Evolutionary conservation across 2,888 invertebrate species (phyloP).

Genomic region (Tetragonisca angustula): DNA sequence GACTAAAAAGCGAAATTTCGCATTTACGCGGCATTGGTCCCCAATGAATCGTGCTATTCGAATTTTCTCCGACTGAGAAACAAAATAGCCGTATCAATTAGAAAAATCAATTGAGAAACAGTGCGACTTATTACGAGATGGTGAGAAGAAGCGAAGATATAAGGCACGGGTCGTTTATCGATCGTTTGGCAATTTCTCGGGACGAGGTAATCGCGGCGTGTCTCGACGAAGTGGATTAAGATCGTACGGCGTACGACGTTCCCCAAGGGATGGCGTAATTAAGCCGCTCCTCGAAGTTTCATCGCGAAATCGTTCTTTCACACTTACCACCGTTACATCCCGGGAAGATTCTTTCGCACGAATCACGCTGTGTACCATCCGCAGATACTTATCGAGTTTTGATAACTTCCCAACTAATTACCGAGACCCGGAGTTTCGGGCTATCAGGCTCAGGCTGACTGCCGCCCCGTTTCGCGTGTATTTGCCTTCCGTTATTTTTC

Average conservation of each 20-base stretch:
- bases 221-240: slow-evolving; percentile 62
- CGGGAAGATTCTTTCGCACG: slow-evolving; percentile 58
- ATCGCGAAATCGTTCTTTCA: slow-evolving; percentile 66
- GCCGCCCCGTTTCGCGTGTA: neutral
- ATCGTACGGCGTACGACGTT: slow-evolving; percentile 46
- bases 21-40: no score
- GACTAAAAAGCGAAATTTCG: no score
- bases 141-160: neutral
- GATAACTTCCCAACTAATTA: slow-evolving; percentile 67
- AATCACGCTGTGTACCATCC: slow-evolving; percentile 54
- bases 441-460: neutral
- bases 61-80: neutral
- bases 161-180: slow-evolving; percentile 28
- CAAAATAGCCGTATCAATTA: no score
- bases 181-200: slow-evolving; percentile 62
- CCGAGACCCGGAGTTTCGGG: slow-evolving; percentile 29
- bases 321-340: slow-evolving; percentile 56
- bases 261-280: slow-evolving; percentile 61
- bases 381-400: slow-evolving; percentile 64
- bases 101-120: neutral
- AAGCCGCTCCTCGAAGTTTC: slow-evolving; percentile 68
- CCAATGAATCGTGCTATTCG: neutral
- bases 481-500: slow-evolving; percentile 40
- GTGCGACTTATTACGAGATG: neutral
- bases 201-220: slow-evolving; percentile 59